Percentiles rank a stretch among this genome's conserved stretches.
Evolutionary conservation across 2,113 vertebrate species (phyloP).

Genomic region (Seriola quinqueradiata): DNA sequence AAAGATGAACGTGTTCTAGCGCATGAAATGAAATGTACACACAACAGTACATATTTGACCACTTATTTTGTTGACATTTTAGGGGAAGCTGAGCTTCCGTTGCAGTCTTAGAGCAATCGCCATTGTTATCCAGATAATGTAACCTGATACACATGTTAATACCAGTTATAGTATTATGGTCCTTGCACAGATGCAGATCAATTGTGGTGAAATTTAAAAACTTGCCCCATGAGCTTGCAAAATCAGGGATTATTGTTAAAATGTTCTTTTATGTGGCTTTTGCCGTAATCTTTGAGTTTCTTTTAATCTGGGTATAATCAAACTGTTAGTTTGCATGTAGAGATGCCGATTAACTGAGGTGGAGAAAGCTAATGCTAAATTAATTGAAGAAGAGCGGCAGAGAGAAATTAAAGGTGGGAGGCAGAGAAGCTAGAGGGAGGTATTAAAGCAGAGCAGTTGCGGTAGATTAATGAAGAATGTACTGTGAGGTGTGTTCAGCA

Average conservation of each 20-base stretch:
- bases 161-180: background rate
- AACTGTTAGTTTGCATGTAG: conserved; percentile 6
- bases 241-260: background rate
- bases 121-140: background rate
- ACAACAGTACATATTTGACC: too few relatives aligned
- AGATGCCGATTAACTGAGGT: conserved; percentile 13
- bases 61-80: too few relatives aligned
- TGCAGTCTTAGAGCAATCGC: too few relatives aligned
- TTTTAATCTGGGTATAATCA: conserved; percentile 15
- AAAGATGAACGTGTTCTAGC: too few relatives aligned
- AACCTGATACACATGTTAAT: background rate
- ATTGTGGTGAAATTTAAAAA: background rate
- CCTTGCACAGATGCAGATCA: background rate
- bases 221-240: background rate
- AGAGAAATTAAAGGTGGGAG: conserved; percentile 26
- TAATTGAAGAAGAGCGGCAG: background rate
- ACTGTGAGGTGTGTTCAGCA: background rate
- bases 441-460: conserved; percentile 15
- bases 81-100: too few relatives aligned
- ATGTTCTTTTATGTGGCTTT: background rate
- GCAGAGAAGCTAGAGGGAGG: background rate
- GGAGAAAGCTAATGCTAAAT: conserved; percentile 33
- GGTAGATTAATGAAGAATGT: conserved; percentile 34
- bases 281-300: conserved; percentile 5
- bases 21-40: too few relatives aligned